These are phyloP conservation scores for Akabosia matsudoensis DNA, from an alignment of 1,140 invertebrate genomes.

Conservation along the genomic window DNA sequence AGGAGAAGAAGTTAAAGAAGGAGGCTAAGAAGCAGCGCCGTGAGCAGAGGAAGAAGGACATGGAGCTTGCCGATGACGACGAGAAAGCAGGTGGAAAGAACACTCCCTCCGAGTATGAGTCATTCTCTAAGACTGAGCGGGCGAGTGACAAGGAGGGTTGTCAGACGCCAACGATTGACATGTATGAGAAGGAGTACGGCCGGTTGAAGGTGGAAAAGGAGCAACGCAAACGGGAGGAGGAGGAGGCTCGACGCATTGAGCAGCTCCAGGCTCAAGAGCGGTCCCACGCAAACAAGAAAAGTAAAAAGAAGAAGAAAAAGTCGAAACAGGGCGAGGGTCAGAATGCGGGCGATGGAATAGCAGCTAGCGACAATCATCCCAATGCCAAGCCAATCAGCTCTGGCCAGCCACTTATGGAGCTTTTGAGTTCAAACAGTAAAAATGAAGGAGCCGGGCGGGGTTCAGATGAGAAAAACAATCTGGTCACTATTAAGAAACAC, in stretches of 20 bases:
- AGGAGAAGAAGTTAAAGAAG: conserved; percentile 20
- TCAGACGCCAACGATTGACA: not conserved
- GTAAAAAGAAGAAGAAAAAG: conserved; percentile 38
- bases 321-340: not conserved
- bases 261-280: not conserved
- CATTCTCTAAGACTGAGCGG: not conserved
- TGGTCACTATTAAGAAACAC: conserved; percentile 42
- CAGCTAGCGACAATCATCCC: not conserved
- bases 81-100: not conserved
- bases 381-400: not conserved
- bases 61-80: not conserved
- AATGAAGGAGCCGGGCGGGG: not conserved
- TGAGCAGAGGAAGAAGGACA: conserved; percentile 2
- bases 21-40: conserved; percentile 5
- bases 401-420: not conserved
- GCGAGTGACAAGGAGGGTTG: not conserved
- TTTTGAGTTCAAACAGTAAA: not conserved
- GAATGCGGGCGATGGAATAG: not conserved
- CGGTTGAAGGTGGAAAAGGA: not conserved
- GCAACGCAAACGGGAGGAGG: conserved; percentile 6
- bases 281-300: not conserved
- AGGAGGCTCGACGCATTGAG: not conserved
- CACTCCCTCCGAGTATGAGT: not conserved
- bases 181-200: not conserved
- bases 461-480: not conserved